These are phyloP conservation scores for Smittia sp. DNA, from an alignment of 2,888 invertebrate species.

Conservation along the genomic window DNA sequence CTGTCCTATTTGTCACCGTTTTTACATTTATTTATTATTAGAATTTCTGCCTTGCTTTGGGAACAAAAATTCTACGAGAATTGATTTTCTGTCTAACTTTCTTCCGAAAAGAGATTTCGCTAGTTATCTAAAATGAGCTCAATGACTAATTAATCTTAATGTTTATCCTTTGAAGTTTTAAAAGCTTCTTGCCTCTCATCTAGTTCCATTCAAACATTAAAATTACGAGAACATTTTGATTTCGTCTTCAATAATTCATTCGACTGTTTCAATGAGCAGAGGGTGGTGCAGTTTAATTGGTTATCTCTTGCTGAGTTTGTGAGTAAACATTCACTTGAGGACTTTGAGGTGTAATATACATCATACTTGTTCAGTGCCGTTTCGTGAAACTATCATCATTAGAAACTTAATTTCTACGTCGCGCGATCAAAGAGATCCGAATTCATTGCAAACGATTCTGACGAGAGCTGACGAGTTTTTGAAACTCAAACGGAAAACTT, in stretches of 20 bases:
- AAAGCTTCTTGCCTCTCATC: not conserved
- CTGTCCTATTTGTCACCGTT: not conserved
- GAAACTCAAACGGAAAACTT: too few species aligned
- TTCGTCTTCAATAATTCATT: not conserved
- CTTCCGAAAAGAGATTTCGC: not conserved
- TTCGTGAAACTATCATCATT: not conserved
- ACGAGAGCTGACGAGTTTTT: too few species aligned
- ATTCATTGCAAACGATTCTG: not conserved
- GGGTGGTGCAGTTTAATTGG: not conserved
- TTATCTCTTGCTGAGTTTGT: not conserved
- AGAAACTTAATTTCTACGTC: slow-evolving; percentile 5
- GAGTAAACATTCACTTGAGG: slow-evolving; percentile 10
- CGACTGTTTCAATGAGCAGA: not conserved
- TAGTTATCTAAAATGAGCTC: not conserved
- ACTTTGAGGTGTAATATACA: slow-evolving; percentile 13
- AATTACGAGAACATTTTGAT: not conserved
- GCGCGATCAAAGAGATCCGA: not conserved
- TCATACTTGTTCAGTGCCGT: not conserved
- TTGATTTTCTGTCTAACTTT: not conserved
- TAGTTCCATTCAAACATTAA: slow-evolving; percentile 5
- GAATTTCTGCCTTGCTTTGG: not conserved
- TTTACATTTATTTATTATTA: not conserved
- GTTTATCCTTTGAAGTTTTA: not conserved
- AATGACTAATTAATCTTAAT: not conserved
- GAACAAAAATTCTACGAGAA: not conserved